phyloP scores from a whole-genome alignment of 2,113 vertebrate genomes.

The Psilopsiagon aurifrons region DNA sequence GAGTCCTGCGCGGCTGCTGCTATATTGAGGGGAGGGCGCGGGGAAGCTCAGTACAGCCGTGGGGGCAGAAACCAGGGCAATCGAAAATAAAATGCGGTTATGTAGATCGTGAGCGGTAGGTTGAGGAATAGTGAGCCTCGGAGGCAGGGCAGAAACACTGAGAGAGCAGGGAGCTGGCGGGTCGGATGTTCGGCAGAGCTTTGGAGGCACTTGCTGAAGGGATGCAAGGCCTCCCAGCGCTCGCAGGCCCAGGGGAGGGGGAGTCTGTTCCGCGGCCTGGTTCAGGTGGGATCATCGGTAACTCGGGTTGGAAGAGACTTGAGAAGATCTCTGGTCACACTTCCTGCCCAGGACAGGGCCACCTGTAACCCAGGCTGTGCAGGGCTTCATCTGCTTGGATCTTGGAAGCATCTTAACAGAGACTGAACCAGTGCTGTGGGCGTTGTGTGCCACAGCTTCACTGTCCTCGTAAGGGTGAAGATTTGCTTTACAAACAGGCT shows the following conservation, averaged over 20 bases:
- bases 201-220: background rate
- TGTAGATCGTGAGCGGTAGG: accelerated
- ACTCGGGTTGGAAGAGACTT: background rate
- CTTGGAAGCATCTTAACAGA: background rate
- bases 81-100: background rate
- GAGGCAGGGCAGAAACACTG: accelerated
- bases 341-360: background rate
- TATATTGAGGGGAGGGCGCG: background rate
- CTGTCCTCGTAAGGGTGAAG: background rate
- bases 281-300: background rate
- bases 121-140: accelerated
- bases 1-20: background rate
- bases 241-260: accelerated
- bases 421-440: accelerated
- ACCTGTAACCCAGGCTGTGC: background rate
- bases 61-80: accelerated
- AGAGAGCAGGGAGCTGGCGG: background rate
- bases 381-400: background rate
- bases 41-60: background rate
- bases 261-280: background rate
- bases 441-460: background rate
- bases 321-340: background rate
- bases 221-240: background rate
- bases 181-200: accelerated
- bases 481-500: accelerated